Evolutionary conservation across 2,888 invertebrate genomes (phyloP).

Genomic region (Euplagia quadripunctaria): DNA sequence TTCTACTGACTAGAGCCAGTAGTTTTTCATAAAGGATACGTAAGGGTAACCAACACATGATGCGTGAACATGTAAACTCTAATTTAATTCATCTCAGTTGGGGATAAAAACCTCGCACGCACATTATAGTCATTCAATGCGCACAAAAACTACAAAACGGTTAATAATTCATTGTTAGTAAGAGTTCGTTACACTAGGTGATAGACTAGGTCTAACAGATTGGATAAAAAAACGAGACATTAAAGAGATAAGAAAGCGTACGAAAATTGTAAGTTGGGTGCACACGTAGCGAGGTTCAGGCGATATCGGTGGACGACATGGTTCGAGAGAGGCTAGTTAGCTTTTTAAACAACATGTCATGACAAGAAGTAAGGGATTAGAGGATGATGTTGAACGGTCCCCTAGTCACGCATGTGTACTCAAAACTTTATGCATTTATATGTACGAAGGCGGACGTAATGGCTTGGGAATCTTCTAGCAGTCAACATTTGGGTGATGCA

Average conservation of each 20-base stretch:
- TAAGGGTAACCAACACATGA: conserved; percentile 26
- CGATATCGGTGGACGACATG: neutral
- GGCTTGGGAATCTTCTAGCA: too few species aligned
- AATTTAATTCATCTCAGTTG: conserved; percentile 40
- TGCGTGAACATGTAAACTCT: conserved; percentile 49
- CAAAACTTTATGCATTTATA: too few species aligned
- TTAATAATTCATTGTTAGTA: conserved; percentile 47
- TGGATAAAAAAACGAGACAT: neutral
- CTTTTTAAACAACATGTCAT: neutral
- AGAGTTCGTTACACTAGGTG: conserved; percentile 40
- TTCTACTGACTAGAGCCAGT: neutral
- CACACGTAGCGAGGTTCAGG: neutral
- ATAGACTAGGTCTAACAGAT: neutral
- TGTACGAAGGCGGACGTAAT: too few species aligned
- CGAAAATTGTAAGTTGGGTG: neutral
- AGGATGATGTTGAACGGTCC: too few species aligned
- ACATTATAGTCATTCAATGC: conserved; percentile 36
- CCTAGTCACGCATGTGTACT: too few species aligned
- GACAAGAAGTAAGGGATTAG: neutral
- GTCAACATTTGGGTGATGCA: too few species aligned
- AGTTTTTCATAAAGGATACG: conserved; percentile 43
- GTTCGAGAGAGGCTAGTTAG: neutral
- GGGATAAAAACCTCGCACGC: conserved; percentile 3
- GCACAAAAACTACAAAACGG: conserved; percentile 49
- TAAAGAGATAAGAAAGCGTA: too few species aligned